These are phyloP conservation scores for Parasteatoda tepidariorum DNA, from an alignment of 1,140 invertebrate species.

Conservation along the genomic window DNA sequence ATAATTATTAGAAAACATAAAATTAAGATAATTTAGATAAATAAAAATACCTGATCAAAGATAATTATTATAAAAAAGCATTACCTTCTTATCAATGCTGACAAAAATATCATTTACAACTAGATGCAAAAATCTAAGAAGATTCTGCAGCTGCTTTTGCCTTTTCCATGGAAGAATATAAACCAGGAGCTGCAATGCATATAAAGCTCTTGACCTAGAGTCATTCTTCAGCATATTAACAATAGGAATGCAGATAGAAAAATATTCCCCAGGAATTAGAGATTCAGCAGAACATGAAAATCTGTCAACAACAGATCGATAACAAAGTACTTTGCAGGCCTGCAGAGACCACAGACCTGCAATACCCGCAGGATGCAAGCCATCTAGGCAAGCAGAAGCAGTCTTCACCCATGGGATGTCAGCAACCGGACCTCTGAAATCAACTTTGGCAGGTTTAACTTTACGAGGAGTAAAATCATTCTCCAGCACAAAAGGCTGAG, in stretches of 20 bases:
- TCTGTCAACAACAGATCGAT: slow-evolving; percentile 45
- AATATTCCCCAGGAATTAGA: slow-evolving; percentile 41
- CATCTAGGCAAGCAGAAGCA: slow-evolving; percentile 24
- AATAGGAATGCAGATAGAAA: slow-evolving; percentile 39
- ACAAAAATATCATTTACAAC: slow-evolving; percentile 55
- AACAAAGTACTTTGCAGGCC: slow-evolving; percentile 54
- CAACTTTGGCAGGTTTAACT: slow-evolving; percentile 14
- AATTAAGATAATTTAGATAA: no score
- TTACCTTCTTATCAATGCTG: slow-evolving; percentile 54
- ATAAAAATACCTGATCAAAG: no score
- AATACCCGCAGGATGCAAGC: slow-evolving; percentile 22
- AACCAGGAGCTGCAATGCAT: slow-evolving; percentile 39
- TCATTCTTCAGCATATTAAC: slow-evolving; percentile 38
- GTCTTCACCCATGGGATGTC: slow-evolving; percentile 42
- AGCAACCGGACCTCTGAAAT: slow-evolving; percentile 33
- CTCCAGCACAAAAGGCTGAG: slow-evolving; percentile 31
- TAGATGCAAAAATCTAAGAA: slow-evolving; percentile 42
- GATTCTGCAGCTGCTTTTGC: slow-evolving; percentile 19
- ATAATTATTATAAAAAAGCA: no score
- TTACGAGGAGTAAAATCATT: slow-evolving; percentile 54
- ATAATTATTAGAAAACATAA: no score
- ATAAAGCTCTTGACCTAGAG: slow-evolving; percentile 15
- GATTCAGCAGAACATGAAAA: slow-evolving; percentile 35
- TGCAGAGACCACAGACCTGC: slow-evolving; percentile 46
- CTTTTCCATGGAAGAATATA: slow-evolving; percentile 35